These are phyloP conservation scores for Columba livia DNA, from an alignment of 2,113 vertebrate genomes.

Conservation along the genomic window DNA sequence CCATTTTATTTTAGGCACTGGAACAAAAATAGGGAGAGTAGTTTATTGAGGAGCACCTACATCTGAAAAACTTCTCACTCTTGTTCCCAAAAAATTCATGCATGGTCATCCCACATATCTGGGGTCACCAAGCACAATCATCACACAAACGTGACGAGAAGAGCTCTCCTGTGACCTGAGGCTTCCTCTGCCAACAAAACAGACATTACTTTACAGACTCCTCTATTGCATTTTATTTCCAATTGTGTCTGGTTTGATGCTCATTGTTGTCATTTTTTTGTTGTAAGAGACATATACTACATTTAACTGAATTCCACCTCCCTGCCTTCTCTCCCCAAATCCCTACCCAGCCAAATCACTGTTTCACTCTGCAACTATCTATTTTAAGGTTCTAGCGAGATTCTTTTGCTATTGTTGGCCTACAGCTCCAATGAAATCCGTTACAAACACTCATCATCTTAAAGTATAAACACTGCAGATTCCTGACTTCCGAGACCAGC, in stretches of 20 bases:
- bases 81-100: neutral
- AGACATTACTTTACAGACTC: neutral
- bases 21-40: neutral
- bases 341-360: neutral
- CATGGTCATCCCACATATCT: neutral
- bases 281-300: neutral
- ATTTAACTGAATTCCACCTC: neutral
- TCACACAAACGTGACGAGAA: neutral
- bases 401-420: constrained; percentile 60
- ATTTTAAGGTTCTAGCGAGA: constrained; percentile 43
- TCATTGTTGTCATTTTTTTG: neutral
- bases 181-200: neutral
- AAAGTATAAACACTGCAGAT: constrained; percentile 49
- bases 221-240: neutral
- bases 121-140: neutral
- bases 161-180: neutral
- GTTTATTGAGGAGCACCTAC: neutral
- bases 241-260: neutral
- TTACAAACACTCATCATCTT: constrained; percentile 44
- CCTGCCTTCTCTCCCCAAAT: neutral
- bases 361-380: neutral
- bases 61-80: neutral
- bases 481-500: constrained; percentile 58
- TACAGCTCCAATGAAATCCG: neutral
- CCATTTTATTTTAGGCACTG: neutral